These are phyloP conservation scores for Anarrhichthys ocellatus DNA, from an alignment of 2,113 vertebrate species.

Conservation along the genomic window DNA sequence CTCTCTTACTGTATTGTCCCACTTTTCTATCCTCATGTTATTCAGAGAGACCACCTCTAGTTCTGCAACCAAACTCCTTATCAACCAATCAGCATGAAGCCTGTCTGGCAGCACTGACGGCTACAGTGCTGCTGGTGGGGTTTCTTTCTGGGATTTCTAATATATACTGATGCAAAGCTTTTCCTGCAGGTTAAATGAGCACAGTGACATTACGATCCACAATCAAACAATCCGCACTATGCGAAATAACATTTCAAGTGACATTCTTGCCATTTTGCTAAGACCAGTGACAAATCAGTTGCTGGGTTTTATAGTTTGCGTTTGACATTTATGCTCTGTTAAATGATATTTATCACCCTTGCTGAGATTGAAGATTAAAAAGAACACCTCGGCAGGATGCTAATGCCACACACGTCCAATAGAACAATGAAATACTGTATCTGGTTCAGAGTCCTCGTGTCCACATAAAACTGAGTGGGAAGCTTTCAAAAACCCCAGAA, in stretches of 20 bases:
- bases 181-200: slow-evolving; percentile 19
- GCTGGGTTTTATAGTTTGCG: slow-evolving; percentile 12
- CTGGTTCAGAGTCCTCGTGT: neutral
- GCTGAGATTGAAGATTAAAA: slow-evolving; percentile 43
- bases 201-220: neutral
- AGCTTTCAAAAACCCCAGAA: neutral
- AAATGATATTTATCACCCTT: slow-evolving; percentile 45
- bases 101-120: slow-evolving; percentile 41
- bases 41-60: slow-evolving; percentile 14
- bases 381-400: slow-evolving; percentile 32
- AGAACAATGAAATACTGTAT: slow-evolving; percentile 7
- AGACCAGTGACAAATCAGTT: slow-evolving; percentile 33
- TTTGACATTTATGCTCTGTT: slow-evolving; percentile 65
- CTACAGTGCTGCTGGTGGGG: neutral
- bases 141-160: slow-evolving; percentile 20
- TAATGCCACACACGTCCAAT: slow-evolving; percentile 23
- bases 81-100: slow-evolving; percentile 52
- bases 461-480: neutral
- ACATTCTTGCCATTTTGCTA: slow-evolving; percentile 45
- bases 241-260: slow-evolving; percentile 32
- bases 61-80: slow-evolving; percentile 48
- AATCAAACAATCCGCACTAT: slow-evolving; percentile 5
- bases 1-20: neutral
- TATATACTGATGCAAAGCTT: slow-evolving; percentile 36
- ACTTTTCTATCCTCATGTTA: slow-evolving; percentile 6